phyloP scores from a whole-genome alignment of 2,797 vertebrate species.

The Threskiornis aethiopicus region DNA sequence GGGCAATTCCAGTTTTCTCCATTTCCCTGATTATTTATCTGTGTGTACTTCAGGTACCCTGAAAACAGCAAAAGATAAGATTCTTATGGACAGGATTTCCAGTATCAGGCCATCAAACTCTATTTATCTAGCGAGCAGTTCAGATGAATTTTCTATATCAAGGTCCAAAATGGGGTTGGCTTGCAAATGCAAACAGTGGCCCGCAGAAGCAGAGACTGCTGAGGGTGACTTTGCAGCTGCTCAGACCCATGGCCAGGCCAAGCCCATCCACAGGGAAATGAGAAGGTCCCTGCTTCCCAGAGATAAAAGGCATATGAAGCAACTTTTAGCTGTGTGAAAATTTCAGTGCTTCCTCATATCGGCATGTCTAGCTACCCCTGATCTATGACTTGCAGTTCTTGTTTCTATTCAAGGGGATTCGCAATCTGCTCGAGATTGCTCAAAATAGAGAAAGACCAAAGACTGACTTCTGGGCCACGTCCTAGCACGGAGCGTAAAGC shows the following conservation, averaged over 20 bases:
- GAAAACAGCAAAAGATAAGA: not conserved
- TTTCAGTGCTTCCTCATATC: not conserved
- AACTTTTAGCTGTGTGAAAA: not conserved
- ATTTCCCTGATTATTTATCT: not conserved
- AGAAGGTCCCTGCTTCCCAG: not conserved
- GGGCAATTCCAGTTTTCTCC: not conserved
- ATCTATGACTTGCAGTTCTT: not conserved
- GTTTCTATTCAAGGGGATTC: not conserved
- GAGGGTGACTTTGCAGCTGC: not conserved
- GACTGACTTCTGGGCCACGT: not conserved
- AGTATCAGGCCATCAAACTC: not conserved
- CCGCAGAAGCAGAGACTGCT: not conserved
- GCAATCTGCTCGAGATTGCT: not conserved
- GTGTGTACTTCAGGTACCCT: not conserved
- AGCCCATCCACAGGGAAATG: not conserved
- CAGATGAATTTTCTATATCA: not conserved
- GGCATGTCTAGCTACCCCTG: not conserved
- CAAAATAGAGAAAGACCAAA: not conserved
- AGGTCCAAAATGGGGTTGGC: not conserved
- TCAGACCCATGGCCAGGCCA: not conserved
- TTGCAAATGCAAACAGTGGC: not conserved
- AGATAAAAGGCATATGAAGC: not conserved
- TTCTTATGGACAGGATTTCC: not conserved
- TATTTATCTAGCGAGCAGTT: not conserved
- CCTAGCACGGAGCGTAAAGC: not conserved